phyloP scores from a whole-genome alignment of 2,888 invertebrate genomes.

The Apotomis betuletana region DNA sequence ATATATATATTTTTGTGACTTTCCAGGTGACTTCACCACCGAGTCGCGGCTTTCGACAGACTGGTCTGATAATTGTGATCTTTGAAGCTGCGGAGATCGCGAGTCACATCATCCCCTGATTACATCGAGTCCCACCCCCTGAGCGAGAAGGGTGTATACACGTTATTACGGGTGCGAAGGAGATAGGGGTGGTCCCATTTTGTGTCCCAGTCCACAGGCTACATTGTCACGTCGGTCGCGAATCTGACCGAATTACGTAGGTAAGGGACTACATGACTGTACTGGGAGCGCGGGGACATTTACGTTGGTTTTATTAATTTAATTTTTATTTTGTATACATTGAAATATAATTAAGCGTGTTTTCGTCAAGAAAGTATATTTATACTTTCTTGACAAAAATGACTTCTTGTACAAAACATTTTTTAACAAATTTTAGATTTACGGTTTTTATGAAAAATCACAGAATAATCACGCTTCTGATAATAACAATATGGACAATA shows the following conservation, averaged over 20 bases:
- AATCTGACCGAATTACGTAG: constrained; percentile 71
- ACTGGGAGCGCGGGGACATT: not conserved
- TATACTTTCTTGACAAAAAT: too few species aligned
- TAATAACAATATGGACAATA: too few species aligned
- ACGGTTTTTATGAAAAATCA: too few species aligned
- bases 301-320: not conserved
- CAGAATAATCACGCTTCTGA: too few species aligned
- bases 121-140: constrained; percentile 82
- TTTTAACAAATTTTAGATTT: too few species aligned
- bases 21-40: constrained; percentile 74
- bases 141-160: constrained; percentile 59
- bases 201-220: constrained; percentile 84
- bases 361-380: too few species aligned
- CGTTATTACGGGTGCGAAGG: constrained; percentile 53
- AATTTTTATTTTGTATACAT: not conserved
- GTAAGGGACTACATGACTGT: constrained; percentile 13
- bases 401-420: too few species aligned
- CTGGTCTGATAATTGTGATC: constrained; percentile 83
- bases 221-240: constrained; percentile 78
- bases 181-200: constrained; percentile 84
- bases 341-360: not conserved
- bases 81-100: constrained; percentile 82
- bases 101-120: constrained; percentile 84
- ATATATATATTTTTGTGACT: constrained; percentile 33
- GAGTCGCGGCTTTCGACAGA: constrained; percentile 80